A percentile compares a stretch with the other conserved stretches of the same genome.
Evolutionary conservation across 1,140 invertebrate genomes (phyloP).

Genomic region (Apolygus lucorum): DNA sequence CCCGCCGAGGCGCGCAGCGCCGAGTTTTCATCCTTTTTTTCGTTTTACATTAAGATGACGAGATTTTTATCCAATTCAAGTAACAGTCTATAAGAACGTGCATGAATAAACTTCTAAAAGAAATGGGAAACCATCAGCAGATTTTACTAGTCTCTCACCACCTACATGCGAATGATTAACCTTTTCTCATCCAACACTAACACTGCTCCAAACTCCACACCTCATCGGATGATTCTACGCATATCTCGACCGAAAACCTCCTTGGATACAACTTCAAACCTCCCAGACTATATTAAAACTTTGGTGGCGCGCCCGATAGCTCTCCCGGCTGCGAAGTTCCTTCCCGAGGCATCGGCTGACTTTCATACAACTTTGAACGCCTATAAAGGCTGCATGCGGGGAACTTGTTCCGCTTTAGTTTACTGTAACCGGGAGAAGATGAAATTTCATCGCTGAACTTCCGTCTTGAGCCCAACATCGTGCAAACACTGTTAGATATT

Average conservation of each 20-base stretch:
- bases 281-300: not conserved
- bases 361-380: not conserved
- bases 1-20: no score
- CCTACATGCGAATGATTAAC: no score
- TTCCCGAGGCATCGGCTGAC: not conserved
- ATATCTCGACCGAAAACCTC: not conserved
- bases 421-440: not conserved
- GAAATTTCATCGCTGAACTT: not conserved
- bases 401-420: not conserved
- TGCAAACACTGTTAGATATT: not conserved
- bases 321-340: not conserved
- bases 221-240: no score
- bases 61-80: no score
- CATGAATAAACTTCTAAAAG: no score
- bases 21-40: no score
- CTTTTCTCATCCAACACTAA: no score
- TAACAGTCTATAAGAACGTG: no score
- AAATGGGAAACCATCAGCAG: no score
- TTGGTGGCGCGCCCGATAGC: not conserved
- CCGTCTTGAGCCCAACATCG: not conserved
- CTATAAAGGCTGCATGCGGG: not conserved
- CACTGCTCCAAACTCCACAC: no score
- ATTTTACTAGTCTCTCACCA: no score
- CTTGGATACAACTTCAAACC: not conserved
- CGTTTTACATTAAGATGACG: no score